Base-by-base conservation (phyloP, 2,888 invertebrate genomes). In the Lasioglossum vierecki region DNA sequence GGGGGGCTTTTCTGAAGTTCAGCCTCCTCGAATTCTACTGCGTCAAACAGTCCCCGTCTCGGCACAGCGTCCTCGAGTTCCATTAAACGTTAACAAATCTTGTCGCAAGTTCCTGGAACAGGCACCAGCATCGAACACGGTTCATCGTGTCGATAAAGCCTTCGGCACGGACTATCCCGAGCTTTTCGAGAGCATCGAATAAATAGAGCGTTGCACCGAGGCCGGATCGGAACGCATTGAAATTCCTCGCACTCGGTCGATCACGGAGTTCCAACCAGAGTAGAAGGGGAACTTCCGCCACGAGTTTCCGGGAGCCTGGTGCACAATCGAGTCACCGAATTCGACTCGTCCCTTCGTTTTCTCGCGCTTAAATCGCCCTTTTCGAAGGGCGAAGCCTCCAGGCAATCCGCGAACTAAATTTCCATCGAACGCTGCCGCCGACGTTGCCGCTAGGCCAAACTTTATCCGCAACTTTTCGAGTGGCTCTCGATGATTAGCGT, bases 201-300 rank as follows among this genome's bases (percentile, higher is more conserved):
- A 83, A 81, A 81, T 83, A 83, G 71, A 76, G 49, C 81, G 82
- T 66, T 63, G 76, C 49, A 39, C 35, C 44, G 66, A 22, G 30
- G 35, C 66, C 26, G 57, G 46, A 80, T 71, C 60, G 71, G n/a
- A 22, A 30, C 49, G 73, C 85, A 83, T 85, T 83, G 85, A 80
- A 76, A 85, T 85, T 83, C 85, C 76, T 79, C 72, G 75, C 76
- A 53, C 76, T 85, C 76, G 35, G 71, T 53, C 53, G 74, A 83
- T 80, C 85, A 77, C 63, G 63, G 30, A 76, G 72, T 44, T 44
- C 53, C 77, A 60, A 46, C 15, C 30, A 13, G 63, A 30, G 26
- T 26, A 1, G 60, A 26, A 41, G 66, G 11, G 22, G 49, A 63
- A 81, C 78, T 81, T 72, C 73, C 76, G 68, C 68, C 9, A 72